Evolutionary conservation across 2,113 vertebrate genomes (phyloP).

Genomic region (Stegostoma tigrinum): DNA sequence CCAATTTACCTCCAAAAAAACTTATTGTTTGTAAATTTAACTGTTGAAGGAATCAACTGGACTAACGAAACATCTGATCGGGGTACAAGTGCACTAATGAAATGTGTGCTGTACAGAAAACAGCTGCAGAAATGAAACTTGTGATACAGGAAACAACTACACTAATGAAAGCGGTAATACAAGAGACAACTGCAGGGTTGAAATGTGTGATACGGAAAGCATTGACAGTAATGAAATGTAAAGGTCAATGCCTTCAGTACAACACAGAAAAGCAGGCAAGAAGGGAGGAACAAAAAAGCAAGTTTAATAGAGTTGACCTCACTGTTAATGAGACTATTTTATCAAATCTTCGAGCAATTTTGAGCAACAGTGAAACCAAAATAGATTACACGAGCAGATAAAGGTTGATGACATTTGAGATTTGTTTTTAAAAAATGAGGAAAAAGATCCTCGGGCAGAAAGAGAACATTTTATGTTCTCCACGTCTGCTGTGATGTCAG

Average conservation of each 20-base stretch:
- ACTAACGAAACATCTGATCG: not conserved
- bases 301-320: not conserved
- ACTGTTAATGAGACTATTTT: not conserved
- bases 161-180: not conserved
- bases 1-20: not conserved
- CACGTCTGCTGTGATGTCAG: not conserved
- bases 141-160: not conserved
- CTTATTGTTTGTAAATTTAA: not conserved
- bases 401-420: not conserved
- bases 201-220: not conserved
- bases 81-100: too few relatives aligned
- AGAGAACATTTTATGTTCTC: not conserved
- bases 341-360: not conserved
- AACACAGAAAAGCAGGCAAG: not conserved
- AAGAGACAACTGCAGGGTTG: not conserved
- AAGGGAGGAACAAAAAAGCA: not conserved
- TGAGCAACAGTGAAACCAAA: not conserved
- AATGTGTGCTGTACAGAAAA: too few relatives aligned
- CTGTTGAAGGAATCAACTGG: not conserved
- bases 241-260: not conserved
- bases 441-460: not conserved
- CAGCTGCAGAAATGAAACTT: too few relatives aligned
- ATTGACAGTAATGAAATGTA: not conserved
- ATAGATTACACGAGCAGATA: not conserved
- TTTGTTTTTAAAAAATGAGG: not conserved